Evolutionary conservation across 2,797 vertebrate species (phyloP), one percentile per base, ranked within the genome.

Genomic region (Urocyon cinereoargenteus): DNA sequence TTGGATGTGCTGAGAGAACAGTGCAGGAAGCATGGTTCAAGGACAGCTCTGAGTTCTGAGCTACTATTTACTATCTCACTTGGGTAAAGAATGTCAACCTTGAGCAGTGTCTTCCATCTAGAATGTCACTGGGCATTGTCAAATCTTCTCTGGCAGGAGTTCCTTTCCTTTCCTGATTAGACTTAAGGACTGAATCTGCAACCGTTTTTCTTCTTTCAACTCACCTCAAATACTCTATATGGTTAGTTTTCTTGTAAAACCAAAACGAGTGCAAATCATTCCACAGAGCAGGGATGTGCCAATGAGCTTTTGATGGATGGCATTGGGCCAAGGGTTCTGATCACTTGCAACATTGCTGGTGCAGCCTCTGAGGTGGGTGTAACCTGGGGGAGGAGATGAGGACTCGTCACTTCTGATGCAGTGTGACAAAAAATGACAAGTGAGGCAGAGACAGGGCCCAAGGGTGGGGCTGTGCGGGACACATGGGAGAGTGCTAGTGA

Each of bases 91-190:
- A 51, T 59, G 57, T 90, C 59, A 90, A 15, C n/a, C 45, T 93
- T 62, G 40, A 81, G 36, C 2, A 2, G 6, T 40, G 19, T 55
- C 15, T 10, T 96, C n/a, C 57, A 88, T 49, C 59, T 91, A 83
- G 70, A 86, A 88, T 75, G 36, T 51, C 83, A 53, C 18, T 31
- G 51, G 57, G 36, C n/a, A 70, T 49, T 34, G 77, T 61, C 36
- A 61, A 62, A 64, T 59, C 18, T 51, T 90, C 91, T 86, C 82
- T 92, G 70, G 61, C 4, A 86, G 91, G 55, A 90, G 28, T 49
- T 92, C 34, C 64, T 97, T 95, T 62, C 61, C 21, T 72, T 57
- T 84, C 26, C 87, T 78, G 81, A 91, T 94, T 87, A 97, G 86
- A 87, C 59, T 88, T 86, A 53, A 92, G 34, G 86, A 82, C 19